Base-by-base conservation (phyloP, 2,113 vertebrate genomes). In the Mionectes macconnelli region DNA sequence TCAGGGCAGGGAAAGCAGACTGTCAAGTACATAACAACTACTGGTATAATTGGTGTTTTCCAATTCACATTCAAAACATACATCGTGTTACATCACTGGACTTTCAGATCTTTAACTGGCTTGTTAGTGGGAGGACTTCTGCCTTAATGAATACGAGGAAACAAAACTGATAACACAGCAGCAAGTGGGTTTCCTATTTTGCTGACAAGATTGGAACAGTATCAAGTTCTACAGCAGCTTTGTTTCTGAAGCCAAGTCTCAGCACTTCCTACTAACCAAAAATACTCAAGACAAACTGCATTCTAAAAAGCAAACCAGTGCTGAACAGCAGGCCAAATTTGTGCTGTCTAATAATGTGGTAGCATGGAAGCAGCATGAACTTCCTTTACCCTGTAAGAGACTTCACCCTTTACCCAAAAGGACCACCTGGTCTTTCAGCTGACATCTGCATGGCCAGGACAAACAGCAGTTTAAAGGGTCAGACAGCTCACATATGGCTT, bases 401-500 rank as follows among this genome's bases (percentile, higher is more conserved):
- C 55, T 89, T 63, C 25, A 89, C 60, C 33, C 47, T 83, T 87
- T 37, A 81, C 76, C 84, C 63, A 74, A 80, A 63, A 2, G 20
- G 95, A 97, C 95, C 95, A 96, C 96, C 89, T 89, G 86, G 80
- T 30, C 12, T 89, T 88, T 93, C 52, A 89, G 93, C 95, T 87
- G 81, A 84, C 86, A 84, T 14, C 40, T 4, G 1, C 5, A 35
- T 12, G 52, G 84, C 89, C 17, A 1, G 8, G 39, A 78, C 91
- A 96, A 93, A 60, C 40, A 89, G 23, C 1, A 13, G 42, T 37
- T 86, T 68, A 23, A 78, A 94, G 45, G 52, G 23, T 37, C 76
- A 89, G 73, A 56, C n/a, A 87, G 80, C 84, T 92, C 76, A 70
- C 89, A 92, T 8, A 78, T 78, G 89, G 94, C 93, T 89, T 56